Evolutionary conservation across 2,797 vertebrate genomes (phyloP).

Genomic region (Tauraco hartlaubi): DNA sequence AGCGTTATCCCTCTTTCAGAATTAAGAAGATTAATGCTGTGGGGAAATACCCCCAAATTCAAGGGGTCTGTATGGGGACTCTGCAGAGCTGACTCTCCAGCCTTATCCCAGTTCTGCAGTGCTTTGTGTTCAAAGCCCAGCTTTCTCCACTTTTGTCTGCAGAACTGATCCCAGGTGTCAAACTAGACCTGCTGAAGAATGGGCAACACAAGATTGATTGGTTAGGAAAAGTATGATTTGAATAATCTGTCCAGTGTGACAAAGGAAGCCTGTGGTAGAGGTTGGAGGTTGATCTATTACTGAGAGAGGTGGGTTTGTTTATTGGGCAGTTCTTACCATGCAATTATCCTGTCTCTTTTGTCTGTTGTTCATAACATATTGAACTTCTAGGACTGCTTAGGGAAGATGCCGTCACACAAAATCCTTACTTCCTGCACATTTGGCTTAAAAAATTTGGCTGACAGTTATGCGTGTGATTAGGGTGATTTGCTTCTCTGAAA

Average conservation of each 20-base stretch:
- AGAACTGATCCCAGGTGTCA: not conserved
- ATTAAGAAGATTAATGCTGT: not conserved
- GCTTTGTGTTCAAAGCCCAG: not conserved
- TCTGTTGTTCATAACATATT: not conserved
- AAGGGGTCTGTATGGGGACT: not conserved
- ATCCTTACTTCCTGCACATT: not conserved
- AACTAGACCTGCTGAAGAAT: not conserved
- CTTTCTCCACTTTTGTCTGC: not conserved
- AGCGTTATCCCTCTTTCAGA: rapidly evolving
- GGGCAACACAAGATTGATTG: not conserved
- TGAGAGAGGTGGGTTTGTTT: not conserved
- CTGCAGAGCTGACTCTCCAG: not conserved
- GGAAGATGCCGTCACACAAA: not conserved
- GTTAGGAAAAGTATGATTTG: not conserved
- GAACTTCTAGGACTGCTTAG: not conserved
- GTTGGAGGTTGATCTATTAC: not conserved
- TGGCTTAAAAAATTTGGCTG: not conserved
- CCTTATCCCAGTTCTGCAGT: not conserved
- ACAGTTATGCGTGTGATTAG: not conserved
- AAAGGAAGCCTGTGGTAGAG: not conserved
- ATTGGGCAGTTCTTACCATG: not conserved
- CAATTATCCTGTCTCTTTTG: not conserved
- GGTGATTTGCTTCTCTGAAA: not conserved
- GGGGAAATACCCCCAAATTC: not conserved
- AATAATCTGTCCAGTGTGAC: not conserved